A percentile compares a stretch with the other conserved stretches of the same genome.
Conservation (phyloP, 1,140 invertebrate species). For the Steinernema khuongi region DNA sequence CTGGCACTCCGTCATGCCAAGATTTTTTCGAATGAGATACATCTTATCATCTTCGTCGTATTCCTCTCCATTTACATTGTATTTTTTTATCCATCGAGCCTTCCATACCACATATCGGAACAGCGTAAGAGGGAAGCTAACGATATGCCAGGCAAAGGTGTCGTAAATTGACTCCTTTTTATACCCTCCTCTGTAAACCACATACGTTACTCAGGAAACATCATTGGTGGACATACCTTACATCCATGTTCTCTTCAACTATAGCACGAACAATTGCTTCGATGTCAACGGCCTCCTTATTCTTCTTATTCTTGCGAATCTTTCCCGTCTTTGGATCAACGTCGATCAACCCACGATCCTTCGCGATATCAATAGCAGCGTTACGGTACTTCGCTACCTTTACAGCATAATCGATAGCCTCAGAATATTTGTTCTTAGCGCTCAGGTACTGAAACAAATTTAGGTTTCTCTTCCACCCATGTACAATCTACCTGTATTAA, state of each 20-base stretch:
- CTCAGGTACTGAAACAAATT: constrained; percentile 62
- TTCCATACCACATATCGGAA: constrained; percentile 71
- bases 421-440: constrained; percentile 67
- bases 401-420: constrained; percentile 78
- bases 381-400: constrained; percentile 78
- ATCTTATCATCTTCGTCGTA: constrained; percentile 76
- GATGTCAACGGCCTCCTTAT: constrained; percentile 72
- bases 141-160: constrained; percentile 75
- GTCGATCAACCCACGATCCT: constrained; percentile 67
- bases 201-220: constrained; percentile 29
- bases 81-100: constrained; percentile 73
- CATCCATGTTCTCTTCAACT: constrained; percentile 82
- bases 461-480: not conserved
- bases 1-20: constrained; percentile 67
- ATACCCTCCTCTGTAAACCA: constrained; percentile 73
- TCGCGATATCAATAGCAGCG: constrained; percentile 73
- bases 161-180: constrained; percentile 72
- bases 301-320: constrained; percentile 62
- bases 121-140: constrained; percentile 72
- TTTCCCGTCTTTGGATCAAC: constrained; percentile 62
- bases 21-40: constrained; percentile 73
- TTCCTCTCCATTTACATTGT: constrained; percentile 69
- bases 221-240: constrained; percentile 62
- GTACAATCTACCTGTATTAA: constrained; percentile 66
- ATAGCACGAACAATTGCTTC: constrained; percentile 74